A percentile compares a stretch with the other conserved stretches of the same genome.
phyloP scores from a whole-genome alignment of 2,888 invertebrate species.

The Lottia gigantea region DNA sequence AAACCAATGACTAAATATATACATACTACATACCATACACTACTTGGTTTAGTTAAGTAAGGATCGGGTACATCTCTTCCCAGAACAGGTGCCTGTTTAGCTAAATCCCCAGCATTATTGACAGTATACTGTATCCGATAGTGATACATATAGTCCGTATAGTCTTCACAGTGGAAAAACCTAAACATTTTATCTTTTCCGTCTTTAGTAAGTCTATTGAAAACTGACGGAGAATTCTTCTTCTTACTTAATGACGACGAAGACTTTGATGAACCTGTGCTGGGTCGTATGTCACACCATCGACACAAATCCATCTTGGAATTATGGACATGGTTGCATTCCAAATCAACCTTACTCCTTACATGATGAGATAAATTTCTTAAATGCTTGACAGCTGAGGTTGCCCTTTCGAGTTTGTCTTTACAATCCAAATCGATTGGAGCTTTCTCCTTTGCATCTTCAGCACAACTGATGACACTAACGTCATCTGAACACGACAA shows the following conservation, averaged over 20 bases:
- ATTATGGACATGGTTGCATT: too few species aligned
- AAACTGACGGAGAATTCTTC: neutral
- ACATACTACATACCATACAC: neutral
- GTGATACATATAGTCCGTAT: neutral
- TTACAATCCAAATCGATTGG: neutral
- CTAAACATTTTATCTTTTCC: neutral
- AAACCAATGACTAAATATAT: too few species aligned
- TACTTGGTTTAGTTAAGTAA: neutral
- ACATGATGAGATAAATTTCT: neutral
- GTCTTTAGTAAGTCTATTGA: neutral
- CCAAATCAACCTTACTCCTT: too few species aligned
- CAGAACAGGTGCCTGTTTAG: neutral
- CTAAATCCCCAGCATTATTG: neutral
- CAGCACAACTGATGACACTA: too few species aligned
- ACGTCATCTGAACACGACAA: too few species aligned
- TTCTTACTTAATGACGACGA: neutral
- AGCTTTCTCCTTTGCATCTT: too few species aligned
- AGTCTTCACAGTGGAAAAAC: neutral
- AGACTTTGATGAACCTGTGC: neutral
- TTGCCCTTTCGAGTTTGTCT: neutral
- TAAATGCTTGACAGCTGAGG: neutral
- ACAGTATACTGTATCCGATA: neutral
- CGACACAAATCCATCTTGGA: neutral
- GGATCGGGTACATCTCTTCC: constrained; percentile 1
- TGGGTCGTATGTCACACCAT: neutral